Base-by-base conservation (phyloP, 1,140 invertebrate species). In the Hylyphantes graminicola region DNA sequence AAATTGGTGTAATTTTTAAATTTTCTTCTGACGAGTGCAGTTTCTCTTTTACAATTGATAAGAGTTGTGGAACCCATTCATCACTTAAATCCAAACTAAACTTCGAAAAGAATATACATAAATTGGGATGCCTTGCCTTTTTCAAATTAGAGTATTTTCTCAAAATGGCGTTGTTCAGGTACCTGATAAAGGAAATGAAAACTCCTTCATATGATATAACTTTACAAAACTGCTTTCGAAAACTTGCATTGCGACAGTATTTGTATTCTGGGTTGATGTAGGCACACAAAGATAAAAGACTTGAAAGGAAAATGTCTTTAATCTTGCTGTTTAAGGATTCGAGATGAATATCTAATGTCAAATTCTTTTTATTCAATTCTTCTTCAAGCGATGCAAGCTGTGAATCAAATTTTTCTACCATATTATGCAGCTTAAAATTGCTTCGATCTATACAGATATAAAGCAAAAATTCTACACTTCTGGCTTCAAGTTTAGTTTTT, bases 191-290 rank as follows among this genome's bases (percentile, higher is more conserved):
- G 4, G 48, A 19, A 53, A 73, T 17, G 55, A 81, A 81, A 10
- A 81, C 57, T 7, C 9, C 13, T 73, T 81, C 79, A 13, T 59
- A n/a, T 11, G 17, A n/a, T 50, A 81, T 17, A 53, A 15, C 15
- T 21, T 72, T 51, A 19, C 57, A 63, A 81, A 81, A 81, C 2
- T 35, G 11, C 21, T 61, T 73, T 35, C 68, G 12, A 12, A 81
- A 81, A 7, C 64, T 50, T 9, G 21, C 7, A 63, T 81, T 50
- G 21, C 68, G 19, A 17, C 63, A 55, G 64, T 50, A 72, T 35
- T 63, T 73, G n/a, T 72, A 64, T 35, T 81, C 79, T n/a, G 79
- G 79, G 5, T 15, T 53, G 0, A 81, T 21, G 7, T 19, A 81
- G 15, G 9, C 6, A 13, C 15, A 21, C 12, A 81, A 9, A 7